A percentile compares a stretch with the other conserved stretches of the same genome.
These are phyloP conservation scores for Atherinomorus stipes DNA, from an alignment of 2,113 vertebrate genomes.

Conservation along the genomic window DNA sequence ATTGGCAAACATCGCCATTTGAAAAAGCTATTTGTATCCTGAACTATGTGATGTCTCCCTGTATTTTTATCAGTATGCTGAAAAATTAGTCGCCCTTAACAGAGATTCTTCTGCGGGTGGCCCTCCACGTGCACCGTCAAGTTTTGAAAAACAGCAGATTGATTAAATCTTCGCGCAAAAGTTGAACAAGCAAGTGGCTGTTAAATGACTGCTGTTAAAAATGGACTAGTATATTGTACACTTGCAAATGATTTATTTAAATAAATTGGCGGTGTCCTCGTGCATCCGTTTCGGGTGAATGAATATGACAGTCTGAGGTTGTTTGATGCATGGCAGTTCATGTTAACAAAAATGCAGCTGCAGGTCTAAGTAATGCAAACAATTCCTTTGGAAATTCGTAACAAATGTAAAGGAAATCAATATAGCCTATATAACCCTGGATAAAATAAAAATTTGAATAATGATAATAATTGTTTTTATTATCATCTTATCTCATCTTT, in stretches of 20 bases:
- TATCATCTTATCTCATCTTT: no score
- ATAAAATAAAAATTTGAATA: no score
- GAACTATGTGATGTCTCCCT: slow-evolving; percentile 8
- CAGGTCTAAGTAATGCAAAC: neutral
- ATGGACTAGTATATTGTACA: slow-evolving; percentile 27
- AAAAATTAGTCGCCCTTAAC: slow-evolving; percentile 19
- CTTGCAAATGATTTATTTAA: slow-evolving; percentile 50
- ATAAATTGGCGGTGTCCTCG: slow-evolving; percentile 27
- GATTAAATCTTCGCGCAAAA: slow-evolving; percentile 28
- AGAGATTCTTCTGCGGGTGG: slow-evolving; percentile 5
- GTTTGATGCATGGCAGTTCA: slow-evolving; percentile 58
- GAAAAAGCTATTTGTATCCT: neutral
- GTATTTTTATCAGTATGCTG: slow-evolving; percentile 16
- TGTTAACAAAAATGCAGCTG: slow-evolving; percentile 7
- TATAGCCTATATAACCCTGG: no score
- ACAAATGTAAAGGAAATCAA: neutral
- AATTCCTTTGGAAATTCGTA: neutral
- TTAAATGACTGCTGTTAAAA: slow-evolving; percentile 38
- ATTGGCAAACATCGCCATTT: neutral
- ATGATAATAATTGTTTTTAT: no score
- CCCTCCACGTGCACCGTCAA: slow-evolving; percentile 21
- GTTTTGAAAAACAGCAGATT: slow-evolving; percentile 4
- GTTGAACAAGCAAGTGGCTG: slow-evolving; percentile 31
- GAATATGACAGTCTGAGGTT: slow-evolving; percentile 39
- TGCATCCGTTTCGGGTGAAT: slow-evolving; percentile 38